Evolutionary conservation across 2,797 vertebrate species (phyloP), one percentile per base, ranked within the genome.

Genomic region (Peromyscus attwateri): DNA sequence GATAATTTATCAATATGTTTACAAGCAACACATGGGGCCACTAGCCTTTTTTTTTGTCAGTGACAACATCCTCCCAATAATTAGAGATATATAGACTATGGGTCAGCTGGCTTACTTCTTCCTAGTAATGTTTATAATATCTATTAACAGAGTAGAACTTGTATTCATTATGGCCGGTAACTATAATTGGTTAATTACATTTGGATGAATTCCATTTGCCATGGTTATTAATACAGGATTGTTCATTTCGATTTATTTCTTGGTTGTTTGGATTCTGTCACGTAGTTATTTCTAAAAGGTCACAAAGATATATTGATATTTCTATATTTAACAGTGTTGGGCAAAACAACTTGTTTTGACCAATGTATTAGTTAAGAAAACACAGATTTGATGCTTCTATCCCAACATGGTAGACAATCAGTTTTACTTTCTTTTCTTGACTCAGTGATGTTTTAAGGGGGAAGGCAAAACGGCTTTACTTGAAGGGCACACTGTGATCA

Each of bases 401-500:
- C 19, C 23, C 83, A 91, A 87, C 12, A 70, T 71, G 40, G 19
- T 40, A 83, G 57, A 87, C 3, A 34, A 3, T 92, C 37, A 62
- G 79, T 40, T 93, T 83, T 79, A 49, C 14, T 52, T 92, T 92
- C 25, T 87, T 79, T 68, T 57, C 27, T 95, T 88, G 77, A 88
- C 68, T 85, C 37, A 21, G 40, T 87, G 52, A 71, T 89, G 11
- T 43, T 95, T 85, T 84, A 94, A 96, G 79, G 13, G 16, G 21
- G 77, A 95, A 82, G 82, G 73, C 76, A 94, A 95, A 91, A 90
- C 68, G 46, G 34, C 88, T 91, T 93, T 84, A 94, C 81, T 52
- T 82, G 94, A 96, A 97, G 95, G 96, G 66, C 91, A 96, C 89
- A 89, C 91, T 68, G 13, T 85, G 31, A 92, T 87, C 82, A 66